A percentile compares a stretch with the other conserved stretches of the same genome.
Evolutionary conservation across 2,797 vertebrate genomes (phyloP).

Genomic region (Schizothorax lantsangensis): DNA sequence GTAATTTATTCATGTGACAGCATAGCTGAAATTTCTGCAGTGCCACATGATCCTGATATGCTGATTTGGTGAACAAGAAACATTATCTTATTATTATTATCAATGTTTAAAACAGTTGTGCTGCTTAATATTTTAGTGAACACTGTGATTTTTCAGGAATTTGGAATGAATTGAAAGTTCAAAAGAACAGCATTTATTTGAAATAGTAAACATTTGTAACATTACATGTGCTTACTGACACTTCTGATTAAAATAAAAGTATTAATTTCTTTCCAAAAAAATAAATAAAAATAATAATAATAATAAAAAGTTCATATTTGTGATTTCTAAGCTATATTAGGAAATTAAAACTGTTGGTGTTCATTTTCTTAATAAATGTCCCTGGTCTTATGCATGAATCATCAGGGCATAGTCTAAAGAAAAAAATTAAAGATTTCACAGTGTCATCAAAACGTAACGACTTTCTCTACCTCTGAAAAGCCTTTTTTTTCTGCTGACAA

Average conservation of each 20-base stretch:
- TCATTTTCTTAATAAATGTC: neutral
- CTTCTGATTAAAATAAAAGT: neutral
- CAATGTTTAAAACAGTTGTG: no score
- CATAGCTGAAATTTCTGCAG: neutral
- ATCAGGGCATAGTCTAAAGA: neutral
- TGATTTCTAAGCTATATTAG: neutral
- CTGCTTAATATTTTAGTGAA: neutral
- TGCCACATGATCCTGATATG: neutral
- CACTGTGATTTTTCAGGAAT: neutral
- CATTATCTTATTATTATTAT: neutral
- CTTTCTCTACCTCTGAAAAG: neutral
- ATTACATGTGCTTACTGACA: neutral
- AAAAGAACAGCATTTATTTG: neutral
- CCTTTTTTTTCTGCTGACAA: neutral
- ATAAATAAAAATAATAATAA: no score
- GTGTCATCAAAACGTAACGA: neutral
- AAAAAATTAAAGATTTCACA: neutral
- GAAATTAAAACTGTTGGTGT: neutral
- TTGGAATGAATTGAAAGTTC: neutral
- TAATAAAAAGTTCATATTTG: neutral
- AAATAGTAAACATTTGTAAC: neutral
- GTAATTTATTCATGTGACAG: neutral
- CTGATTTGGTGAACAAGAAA: neutral
- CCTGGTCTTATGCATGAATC: neutral
- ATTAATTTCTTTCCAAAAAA: neutral